phyloP scores from a whole-genome alignment of 2,113 vertebrate genomes.

The Clinocottus analis region DNA sequence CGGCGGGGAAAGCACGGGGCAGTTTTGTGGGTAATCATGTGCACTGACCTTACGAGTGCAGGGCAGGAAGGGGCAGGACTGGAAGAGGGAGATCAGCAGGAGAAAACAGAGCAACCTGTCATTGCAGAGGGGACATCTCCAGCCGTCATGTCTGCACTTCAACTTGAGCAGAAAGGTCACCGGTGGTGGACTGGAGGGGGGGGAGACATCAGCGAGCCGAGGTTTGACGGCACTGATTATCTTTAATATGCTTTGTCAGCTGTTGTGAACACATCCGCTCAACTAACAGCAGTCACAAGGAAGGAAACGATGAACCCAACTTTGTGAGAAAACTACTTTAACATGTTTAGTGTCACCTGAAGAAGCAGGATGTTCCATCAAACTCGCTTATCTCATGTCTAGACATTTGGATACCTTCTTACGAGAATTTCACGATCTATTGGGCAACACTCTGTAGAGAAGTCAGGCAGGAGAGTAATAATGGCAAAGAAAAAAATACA shows the following conservation, averaged over 20 bases:
- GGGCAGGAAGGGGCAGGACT: constrained; percentile 46
- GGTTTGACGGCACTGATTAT: constrained; percentile 11
- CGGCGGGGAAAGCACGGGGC: constrained; percentile 1
- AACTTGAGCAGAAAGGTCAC: constrained; percentile 54
- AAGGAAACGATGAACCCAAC: background rate
- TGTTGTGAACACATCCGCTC: background rate
- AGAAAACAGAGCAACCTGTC: constrained; percentile 44
- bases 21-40: constrained; percentile 37
- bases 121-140: constrained; percentile 53
- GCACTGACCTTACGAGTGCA: constrained; percentile 45
- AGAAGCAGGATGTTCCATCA: background rate
- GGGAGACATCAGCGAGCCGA: constrained; percentile 13
- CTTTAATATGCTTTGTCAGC: background rate
- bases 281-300: background rate
- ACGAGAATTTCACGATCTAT: background rate
- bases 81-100: constrained; percentile 54
- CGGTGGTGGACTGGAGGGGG: constrained; percentile 29
- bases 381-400: background rate
- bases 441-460: background rate
- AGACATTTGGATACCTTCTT: background rate
- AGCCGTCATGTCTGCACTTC: constrained; percentile 54
- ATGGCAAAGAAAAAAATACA: background rate
- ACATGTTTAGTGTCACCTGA: background rate
- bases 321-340: background rate
- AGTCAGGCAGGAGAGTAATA: background rate